Evolutionary conservation across 2,888 invertebrate species (phyloP).

Genomic region (Zootermopsis nevadensis): DNA sequence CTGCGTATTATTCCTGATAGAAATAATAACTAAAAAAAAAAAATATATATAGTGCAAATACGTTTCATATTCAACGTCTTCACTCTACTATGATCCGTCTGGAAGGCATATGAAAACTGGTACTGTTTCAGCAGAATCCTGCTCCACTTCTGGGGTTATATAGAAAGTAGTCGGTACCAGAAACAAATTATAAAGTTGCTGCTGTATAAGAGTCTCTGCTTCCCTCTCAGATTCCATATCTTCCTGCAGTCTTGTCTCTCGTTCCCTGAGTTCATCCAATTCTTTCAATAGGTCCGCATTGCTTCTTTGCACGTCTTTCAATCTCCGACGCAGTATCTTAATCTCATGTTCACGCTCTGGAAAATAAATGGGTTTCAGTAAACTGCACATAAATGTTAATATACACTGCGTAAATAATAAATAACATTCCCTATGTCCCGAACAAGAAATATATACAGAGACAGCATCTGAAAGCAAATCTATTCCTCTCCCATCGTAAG

Average conservation of each 20-base stretch:
- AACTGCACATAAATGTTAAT: too few relatives aligned
- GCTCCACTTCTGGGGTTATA: conserved; percentile 42
- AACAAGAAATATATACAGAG: too few relatives aligned
- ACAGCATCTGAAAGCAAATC: too few relatives aligned
- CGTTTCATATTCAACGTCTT: background rate
- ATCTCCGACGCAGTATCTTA: conserved; percentile 58
- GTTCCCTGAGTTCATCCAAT: conserved; percentile 38
- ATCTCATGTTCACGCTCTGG: conserved; percentile 63
- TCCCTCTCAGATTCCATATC: conserved; percentile 43
- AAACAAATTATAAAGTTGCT: conserved; percentile 44
- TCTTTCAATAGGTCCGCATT: conserved; percentile 27
- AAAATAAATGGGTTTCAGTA: too few relatives aligned
- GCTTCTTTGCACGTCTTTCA: conserved; percentile 52
- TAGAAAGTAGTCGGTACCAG: conserved; percentile 42
- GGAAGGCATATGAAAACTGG: conserved; percentile 29
- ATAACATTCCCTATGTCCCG: too few relatives aligned
- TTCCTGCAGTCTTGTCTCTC: conserved; percentile 38
- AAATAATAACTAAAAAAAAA: background rate
- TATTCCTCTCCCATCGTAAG: too few relatives aligned
- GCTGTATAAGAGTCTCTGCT: conserved; percentile 38
- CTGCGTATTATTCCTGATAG: background rate
- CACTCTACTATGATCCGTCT: conserved; percentile 7
- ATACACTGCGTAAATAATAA: too few relatives aligned
- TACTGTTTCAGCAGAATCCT: conserved; percentile 30
- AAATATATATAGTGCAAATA: background rate